phyloP scores from a whole-genome alignment of 92 coral and sea anemone genomes.

The Porites rus region DNA sequence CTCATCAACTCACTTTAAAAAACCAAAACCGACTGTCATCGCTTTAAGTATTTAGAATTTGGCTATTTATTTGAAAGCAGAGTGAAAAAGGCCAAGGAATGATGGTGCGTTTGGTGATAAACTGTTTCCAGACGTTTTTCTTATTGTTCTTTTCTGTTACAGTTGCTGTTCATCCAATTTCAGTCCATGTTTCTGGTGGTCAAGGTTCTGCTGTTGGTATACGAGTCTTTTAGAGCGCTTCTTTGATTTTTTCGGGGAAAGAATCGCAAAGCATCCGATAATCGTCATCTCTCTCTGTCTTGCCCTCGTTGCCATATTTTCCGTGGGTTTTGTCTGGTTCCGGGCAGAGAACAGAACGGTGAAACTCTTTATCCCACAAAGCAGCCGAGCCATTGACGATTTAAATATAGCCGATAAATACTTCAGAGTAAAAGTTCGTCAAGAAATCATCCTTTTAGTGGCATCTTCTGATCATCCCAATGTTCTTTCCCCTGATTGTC shows the following conservation, averaged over 20 bases:
- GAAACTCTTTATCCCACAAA: constrained; percentile 86
- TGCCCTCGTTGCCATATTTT: constrained; percentile 63
- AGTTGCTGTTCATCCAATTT: background rate
- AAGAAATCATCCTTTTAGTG: constrained; percentile 64
- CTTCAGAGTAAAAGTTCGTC: constrained; percentile 68
- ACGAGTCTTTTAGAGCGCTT: constrained; percentile 47
- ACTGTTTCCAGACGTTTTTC: no score
- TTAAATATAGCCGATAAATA: constrained; percentile 71
- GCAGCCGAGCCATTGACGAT: constrained; percentile 79
- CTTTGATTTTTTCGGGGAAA: constrained; percentile 60
- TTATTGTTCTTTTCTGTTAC: no score
- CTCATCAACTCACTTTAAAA: no score
- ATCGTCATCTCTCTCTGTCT: constrained; percentile 51
- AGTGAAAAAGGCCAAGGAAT: no score
- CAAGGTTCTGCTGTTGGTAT: constrained; percentile 71
- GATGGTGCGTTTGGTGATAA: no score
- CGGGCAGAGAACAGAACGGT: constrained; percentile 78
- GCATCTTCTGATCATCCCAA: constrained; percentile 54
- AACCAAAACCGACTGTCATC: no score
- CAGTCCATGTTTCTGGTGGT: constrained; percentile 71
- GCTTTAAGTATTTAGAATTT: no score
- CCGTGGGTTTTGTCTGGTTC: constrained; percentile 84
- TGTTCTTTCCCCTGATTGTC: constrained; percentile 50
- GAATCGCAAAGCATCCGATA: constrained; percentile 65
- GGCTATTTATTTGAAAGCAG: no score